Evolutionary conservation across 23 tunicate genomes (phyloP).

Genomic region (Phallusia fumigata): DNA sequence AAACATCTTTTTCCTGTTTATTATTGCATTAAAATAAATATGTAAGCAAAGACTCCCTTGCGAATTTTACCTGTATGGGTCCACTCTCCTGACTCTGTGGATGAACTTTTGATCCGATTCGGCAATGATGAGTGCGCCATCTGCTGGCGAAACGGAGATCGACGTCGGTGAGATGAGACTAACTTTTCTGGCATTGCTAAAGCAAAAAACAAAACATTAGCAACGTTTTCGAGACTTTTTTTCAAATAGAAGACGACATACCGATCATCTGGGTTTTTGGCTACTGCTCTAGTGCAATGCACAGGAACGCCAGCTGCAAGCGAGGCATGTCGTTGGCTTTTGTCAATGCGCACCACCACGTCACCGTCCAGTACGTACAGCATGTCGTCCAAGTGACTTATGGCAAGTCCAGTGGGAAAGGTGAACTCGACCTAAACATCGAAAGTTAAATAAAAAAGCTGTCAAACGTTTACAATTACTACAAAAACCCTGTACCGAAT

Average conservation of each 20-base stretch:
- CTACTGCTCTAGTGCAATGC: slow-evolving; percentile 57
- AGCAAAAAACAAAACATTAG: background rate
- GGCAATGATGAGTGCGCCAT: slow-evolving; percentile 77
- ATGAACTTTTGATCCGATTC: slow-evolving; percentile 71
- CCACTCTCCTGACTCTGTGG: slow-evolving; percentile 67
- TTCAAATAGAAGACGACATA: slow-evolving; percentile 23
- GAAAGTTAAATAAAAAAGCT: no score
- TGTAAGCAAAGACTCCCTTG: background rate
- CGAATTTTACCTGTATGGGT: slow-evolving; percentile 46
- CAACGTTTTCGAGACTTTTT: background rate
- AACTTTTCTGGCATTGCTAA: slow-evolving; percentile 69
- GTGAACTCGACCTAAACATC: slow-evolving; percentile 66
- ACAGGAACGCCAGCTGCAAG: slow-evolving; percentile 88
- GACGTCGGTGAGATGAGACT: slow-evolving; percentile 64
- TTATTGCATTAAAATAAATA: no score
- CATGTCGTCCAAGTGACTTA: slow-evolving; percentile 53
- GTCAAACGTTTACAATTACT: no score
- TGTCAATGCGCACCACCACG: slow-evolving; percentile 73
- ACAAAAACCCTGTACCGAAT: background rate
- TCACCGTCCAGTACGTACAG: slow-evolving; percentile 75
- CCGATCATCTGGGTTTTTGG: slow-evolving; percentile 63
- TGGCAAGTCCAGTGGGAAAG: slow-evolving; percentile 73
- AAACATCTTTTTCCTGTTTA: no score
- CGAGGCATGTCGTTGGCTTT: slow-evolving; percentile 63
- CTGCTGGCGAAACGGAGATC: slow-evolving; percentile 60